phyloP scores from a whole-genome alignment of 2,797 vertebrate species.

The Xerus rutilus region DNA sequence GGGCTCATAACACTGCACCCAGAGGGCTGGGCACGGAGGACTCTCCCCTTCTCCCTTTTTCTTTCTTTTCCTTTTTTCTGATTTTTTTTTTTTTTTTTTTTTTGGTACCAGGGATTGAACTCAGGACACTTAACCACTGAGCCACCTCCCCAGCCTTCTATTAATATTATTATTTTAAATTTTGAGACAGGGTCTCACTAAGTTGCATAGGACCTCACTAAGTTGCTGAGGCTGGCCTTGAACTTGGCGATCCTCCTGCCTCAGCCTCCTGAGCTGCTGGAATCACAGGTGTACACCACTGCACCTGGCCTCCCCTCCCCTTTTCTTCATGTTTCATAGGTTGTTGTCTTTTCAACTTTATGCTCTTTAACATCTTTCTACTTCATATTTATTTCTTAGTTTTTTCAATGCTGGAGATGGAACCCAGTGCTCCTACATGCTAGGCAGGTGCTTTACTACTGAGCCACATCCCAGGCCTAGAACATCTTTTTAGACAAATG shows the following conservation, averaged over 20 bases:
- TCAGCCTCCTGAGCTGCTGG: not conserved
- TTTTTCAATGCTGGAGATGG: too few relatives aligned
- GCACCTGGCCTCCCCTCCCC: not conserved
- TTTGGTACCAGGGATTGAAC: too few relatives aligned
- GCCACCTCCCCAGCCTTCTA: too few relatives aligned
- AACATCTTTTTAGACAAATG: not conserved
- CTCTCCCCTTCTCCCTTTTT: not conserved
- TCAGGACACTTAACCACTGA: too few relatives aligned
- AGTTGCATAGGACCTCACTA: too few relatives aligned
- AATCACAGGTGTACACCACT: not conserved
- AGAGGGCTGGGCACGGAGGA: not conserved
- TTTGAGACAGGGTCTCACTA: not conserved
- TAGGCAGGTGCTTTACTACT: too few relatives aligned
- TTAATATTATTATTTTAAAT: too few relatives aligned
- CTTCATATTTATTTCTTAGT: not conserved
- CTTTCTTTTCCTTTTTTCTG: too few relatives aligned
- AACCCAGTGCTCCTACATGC: too few relatives aligned
- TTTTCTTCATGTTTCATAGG: not conserved
- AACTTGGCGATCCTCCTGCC: not conserved
- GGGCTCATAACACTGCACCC: not conserved
- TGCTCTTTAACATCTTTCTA: too few relatives aligned
- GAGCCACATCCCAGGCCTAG: not conserved
- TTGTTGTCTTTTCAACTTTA: not conserved
- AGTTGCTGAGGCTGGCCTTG: not conserved
- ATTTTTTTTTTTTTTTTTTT: too few relatives aligned